phyloP scores from a whole-genome alignment of 2,797 vertebrate genomes.

The Poecilia velifera region DNA sequence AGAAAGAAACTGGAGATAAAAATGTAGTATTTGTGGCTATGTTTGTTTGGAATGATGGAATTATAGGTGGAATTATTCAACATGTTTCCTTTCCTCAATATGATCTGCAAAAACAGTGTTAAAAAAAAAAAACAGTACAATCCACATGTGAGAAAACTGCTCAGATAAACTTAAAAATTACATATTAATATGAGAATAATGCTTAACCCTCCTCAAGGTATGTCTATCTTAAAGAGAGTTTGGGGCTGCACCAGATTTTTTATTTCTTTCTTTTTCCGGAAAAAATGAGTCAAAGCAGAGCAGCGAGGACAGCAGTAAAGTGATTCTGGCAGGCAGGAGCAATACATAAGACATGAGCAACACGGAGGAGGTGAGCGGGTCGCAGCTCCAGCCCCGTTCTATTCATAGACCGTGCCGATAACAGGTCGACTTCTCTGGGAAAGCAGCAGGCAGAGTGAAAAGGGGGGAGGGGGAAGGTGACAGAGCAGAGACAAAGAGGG shows the following conservation, averaged over 20 bases:
- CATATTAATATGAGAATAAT: neutral
- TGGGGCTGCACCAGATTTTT: neutral
- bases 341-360: slow-evolving; percentile 67
- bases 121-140: neutral
- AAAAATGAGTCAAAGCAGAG: slow-evolving; percentile 4
- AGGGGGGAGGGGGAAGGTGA: slow-evolving; percentile 29
- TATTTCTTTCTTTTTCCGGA: neutral
- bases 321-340: slow-evolving; percentile 49
- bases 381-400: slow-evolving; percentile 61
- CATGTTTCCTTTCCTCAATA: neutral
- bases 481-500: slow-evolving; percentile 60
- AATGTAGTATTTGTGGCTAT: neutral
- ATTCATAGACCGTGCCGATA: slow-evolving; percentile 75
- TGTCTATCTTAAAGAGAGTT: neutral
- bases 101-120: neutral
- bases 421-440: slow-evolving; percentile 75
- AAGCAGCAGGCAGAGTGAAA: slow-evolving; percentile 49
- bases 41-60: slow-evolving; percentile 19
- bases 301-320: slow-evolving; percentile 26
- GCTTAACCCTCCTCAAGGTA: neutral
- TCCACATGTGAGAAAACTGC: neutral
- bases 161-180: neutral
- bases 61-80: slow-evolving; percentile 26
- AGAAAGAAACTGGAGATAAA: slow-evolving; percentile 32
- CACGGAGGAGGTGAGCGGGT: slow-evolving; percentile 69